Base-by-base conservation (phyloP, 2,888 invertebrate genomes). In the Lutraria lutraria region DNA sequence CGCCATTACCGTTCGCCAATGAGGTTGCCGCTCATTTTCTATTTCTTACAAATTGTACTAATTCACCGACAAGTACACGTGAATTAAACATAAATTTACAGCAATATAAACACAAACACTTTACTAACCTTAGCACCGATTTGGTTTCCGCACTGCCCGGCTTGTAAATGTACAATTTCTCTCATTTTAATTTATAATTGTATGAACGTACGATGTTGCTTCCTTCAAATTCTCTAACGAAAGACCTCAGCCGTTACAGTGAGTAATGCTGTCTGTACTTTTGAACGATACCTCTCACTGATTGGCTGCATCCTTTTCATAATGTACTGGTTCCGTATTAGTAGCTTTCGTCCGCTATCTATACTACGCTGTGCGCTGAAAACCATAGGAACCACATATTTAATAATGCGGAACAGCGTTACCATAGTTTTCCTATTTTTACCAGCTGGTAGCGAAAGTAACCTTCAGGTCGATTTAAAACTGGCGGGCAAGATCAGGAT, bases 301-400 rank as follows among this genome's bases (percentile, higher is more conserved):
- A 85, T 85, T 85, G 85, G 85, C 80, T 85, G 85, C 85, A 80
- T 85, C 85, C 79, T 85, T 85, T 85, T 85, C 76, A 79, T 85
- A 79, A 80, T 16, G 54, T 15, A 34, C 63, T 85, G 85, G 85
- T 60, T 80, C 85, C 76, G 76, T 16, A 0, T 16, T 10, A 13
- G 13, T 0, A 31, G 16, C 15, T 34, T 0, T 15, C 2, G 2
- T 19, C 19, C 1, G 6, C 16, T 15, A 6, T 56, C 19, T 56
- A 19, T 56, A 56, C 43, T 56, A 16, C 15, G 63, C 19, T 31
- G 34, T 76, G 76, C 76, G 76, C 76, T 19, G 29, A 31, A 25
- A 15, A 12, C 13, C 4, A 6, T 25, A 25, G 76, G 34, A 16
- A 34, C 34, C 31, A 76, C 4, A 19, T 31, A 16, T 16, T 76